Evolutionary conservation across 2,888 invertebrate genomes (phyloP).

Genomic region (Clostera curtula): DNA sequence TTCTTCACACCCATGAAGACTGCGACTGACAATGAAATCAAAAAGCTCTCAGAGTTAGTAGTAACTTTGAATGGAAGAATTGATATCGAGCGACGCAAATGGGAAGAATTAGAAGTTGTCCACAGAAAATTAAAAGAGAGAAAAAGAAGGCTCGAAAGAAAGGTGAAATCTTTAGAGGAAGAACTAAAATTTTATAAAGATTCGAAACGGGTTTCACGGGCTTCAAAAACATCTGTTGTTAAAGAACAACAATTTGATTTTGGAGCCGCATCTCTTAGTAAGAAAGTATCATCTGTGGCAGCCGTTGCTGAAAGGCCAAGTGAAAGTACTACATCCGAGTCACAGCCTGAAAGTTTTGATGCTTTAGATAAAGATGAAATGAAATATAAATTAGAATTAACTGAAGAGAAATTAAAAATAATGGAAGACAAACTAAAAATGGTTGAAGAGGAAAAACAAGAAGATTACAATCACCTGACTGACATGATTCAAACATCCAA

Average conservation of each 20-base stretch:
- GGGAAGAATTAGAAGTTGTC: slow-evolving; percentile 72
- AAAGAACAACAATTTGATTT: slow-evolving; percentile 31
- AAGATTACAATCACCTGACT: slow-evolving; percentile 71
- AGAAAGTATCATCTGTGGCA: slow-evolving; percentile 39
- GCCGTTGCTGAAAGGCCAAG: slow-evolving; percentile 40
- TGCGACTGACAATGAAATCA: slow-evolving; percentile 77
- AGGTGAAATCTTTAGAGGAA: slow-evolving; percentile 36
- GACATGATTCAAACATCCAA: slow-evolving; percentile 75
- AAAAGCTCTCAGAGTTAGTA: slow-evolving; percentile 75
- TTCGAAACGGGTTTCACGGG: slow-evolving; percentile 38
- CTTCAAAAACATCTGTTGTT: slow-evolving; percentile 35
- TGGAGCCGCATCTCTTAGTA: slow-evolving; percentile 22
- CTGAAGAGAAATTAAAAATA: slow-evolving; percentile 79
- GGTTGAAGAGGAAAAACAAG: slow-evolving; percentile 77
- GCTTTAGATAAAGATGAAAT: slow-evolving; percentile 53
- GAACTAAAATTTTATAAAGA: slow-evolving; percentile 42
- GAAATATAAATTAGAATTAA: slow-evolving; percentile 71
- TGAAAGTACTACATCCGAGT: slow-evolving; percentile 38
- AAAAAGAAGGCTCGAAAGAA: slow-evolving; percentile 49
- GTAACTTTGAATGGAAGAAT: slow-evolving; percentile 72
- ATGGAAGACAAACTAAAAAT: slow-evolving; percentile 77
- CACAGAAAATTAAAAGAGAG: slow-evolving; percentile 74
- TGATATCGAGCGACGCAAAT: slow-evolving; percentile 74
- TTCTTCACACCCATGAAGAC: slow-evolving; percentile 71
- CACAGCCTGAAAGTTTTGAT: slow-evolving; percentile 38